These are phyloP conservation scores for Salpingus planirostris DNA, from an alignment of 2,888 invertebrate genomes.

Conservation along the genomic window DNA sequence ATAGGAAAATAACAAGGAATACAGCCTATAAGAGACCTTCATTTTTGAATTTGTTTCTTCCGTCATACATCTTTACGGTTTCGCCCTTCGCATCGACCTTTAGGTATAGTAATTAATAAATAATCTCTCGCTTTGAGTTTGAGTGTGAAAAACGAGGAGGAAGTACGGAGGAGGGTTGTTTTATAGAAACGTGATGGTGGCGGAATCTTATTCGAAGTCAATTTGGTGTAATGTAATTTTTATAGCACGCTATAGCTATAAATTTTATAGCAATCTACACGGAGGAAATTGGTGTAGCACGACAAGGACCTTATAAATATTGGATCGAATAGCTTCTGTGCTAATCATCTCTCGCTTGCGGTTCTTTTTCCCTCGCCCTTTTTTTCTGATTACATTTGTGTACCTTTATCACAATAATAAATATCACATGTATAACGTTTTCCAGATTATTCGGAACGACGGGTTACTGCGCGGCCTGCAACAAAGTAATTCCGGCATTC, in stretches of 20 bases:
- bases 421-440: constrained; percentile 8
- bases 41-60: too few relatives aligned
- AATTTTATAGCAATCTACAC: constrained; percentile 38
- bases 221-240: constrained; percentile 39
- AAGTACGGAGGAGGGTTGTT: too few relatives aligned
- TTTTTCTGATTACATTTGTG: too few relatives aligned
- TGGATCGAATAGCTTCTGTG: constrained; percentile 25
- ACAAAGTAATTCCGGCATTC: constrained; percentile 88
- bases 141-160: too few relatives aligned
- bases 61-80: too few relatives aligned
- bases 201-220: constrained; percentile 32
- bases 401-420: constrained; percentile 6
- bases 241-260: constrained; percentile 36
- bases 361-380: too few relatives aligned
- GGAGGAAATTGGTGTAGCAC: constrained; percentile 30
- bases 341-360: constrained; percentile 32
- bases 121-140: too few relatives aligned
- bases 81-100: too few relatives aligned
- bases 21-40: too few relatives aligned
- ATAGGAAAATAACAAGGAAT: too few relatives aligned
- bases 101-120: too few relatives aligned
- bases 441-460: constrained; percentile 81
- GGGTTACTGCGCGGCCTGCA: constrained; percentile 85
- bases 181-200: constrained; percentile 14
- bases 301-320: constrained; percentile 35